Base-by-base conservation (phyloP, 2,888 invertebrate genomes). In the Tipula helvola region DNA sequence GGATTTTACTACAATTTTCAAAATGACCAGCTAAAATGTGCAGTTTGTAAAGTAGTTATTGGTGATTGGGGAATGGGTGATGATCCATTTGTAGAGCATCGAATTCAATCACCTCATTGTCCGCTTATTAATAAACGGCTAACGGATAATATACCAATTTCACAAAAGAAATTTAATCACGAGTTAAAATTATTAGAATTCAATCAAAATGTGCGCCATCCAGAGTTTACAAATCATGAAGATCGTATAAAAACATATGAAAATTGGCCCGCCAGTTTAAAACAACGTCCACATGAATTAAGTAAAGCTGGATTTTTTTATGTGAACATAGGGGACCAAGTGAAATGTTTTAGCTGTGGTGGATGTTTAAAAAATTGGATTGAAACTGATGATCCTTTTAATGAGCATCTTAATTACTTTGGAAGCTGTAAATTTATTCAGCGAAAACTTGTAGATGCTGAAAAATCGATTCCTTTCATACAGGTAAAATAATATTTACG, bases 311-410 rank as follows among this genome's bases (percentile, higher is more conserved):
- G 98, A 52, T 98, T 98, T 92, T 98, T 95, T 90, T 98, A 98
- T 90, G 96, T 96, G 8, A 97, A 97, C 88, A 93, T 94, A 88
- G 95, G 95, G 52, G 98, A 98, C 91, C 95, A 97, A 89, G 97
- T 98, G 0, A 94, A 97, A 87, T 99, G 98, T 90, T 98, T 97
- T 91, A 96, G 96, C 90, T 99, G 99, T 90, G 97, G 97, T 89
- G 97, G 97, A 84, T 98, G 98, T 0, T 93, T 99, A 5, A 96
- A 97, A 89, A 97, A 98, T 90, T 99, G 98, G 98, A 97, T 97
- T 90, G 94, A 95, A 84, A 57, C 94, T 87, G 98, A 98, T 91
- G 95, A 96, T 88, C 98, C 98, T 0, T 98, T 98, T 98, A 95
- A 96, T 88, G 97, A 99, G 90, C 98, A 99, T 91, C 7, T 16